Conservation (phyloP, 2,113 vertebrate species). For the Eudyptes chrysolophus region DNA sequence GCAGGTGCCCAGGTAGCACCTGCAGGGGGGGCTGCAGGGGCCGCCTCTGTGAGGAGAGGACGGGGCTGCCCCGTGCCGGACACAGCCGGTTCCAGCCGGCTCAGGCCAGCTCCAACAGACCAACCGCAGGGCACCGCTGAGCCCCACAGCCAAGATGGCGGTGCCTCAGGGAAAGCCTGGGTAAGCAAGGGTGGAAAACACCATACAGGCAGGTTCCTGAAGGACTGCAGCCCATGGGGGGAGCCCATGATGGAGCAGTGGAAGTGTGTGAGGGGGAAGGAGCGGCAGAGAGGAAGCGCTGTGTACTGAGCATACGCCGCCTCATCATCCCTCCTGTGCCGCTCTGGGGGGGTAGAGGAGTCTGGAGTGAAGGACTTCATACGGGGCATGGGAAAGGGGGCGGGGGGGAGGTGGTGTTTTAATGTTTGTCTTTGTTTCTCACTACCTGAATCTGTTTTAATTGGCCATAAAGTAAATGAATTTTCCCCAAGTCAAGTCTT, state of each 20-base stretch:
- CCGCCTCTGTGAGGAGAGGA: neutral
- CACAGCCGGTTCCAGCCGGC: fast-evolving
- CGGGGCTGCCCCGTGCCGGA: fast-evolving
- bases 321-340: fast-evolving
- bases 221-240: neutral
- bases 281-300: fast-evolving
- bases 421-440: neutral
- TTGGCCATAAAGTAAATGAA: neutral
- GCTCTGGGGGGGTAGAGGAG: fast-evolving
- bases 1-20: neutral
- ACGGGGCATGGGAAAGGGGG: neutral
- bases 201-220: neutral
- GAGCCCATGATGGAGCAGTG: neutral
- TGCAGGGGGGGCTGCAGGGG: neutral
- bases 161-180: fast-evolving
- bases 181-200: neutral
- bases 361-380: neutral
- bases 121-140: fast-evolving
- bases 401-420: neutral
- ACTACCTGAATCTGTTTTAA: neutral
- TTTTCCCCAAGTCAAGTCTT: neutral
- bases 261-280: neutral
- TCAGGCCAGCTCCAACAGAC: fast-evolving
- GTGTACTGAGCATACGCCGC: fast-evolving
- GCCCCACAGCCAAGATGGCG: neutral